Evolutionary conservation across 2,113 vertebrate species (phyloP), one percentile per base, ranked within the genome.

Genomic region (Isichthys henryi): DNA sequence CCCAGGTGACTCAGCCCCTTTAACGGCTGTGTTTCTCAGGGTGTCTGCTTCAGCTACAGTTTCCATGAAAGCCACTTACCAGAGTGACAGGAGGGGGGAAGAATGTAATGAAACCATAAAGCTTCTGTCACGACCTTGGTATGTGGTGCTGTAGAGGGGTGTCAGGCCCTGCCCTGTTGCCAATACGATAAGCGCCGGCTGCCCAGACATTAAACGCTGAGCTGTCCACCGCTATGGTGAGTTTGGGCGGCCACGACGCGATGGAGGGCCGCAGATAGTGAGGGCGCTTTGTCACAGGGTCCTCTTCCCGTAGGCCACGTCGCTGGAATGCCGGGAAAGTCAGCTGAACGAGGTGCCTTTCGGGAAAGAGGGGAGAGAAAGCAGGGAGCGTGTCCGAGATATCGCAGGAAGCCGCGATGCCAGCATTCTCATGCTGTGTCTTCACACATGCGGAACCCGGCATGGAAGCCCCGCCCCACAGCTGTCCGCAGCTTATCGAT

Each of bases 401-500:
- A 5, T 8, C 1, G 3, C 7, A 48, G 21, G n/a, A n/a, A 50
- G 50, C 50, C 19, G 43, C 9, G 7, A n/a, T 3, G 45, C 45
- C 23, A 3, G 3, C 39, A 2, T 70, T 66, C 15, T 45, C 87
- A 23, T 1, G 19, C 53, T 1, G 15, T 1, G 21, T 88, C 39
- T 13, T 70, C 45, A 17, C 85, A 11, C 31, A 35, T 11, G 27
- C 17, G 11, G 52, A 19, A 5, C 17, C 50, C 52, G 7, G 0
- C 9, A 1, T 6, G 6, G 23, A 6, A 39, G 13, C 11, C 15
- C 15, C 2, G 5, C 15, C n/a, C 49, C 48, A 92, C 94, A 95
- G 94, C 95, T 95, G 94, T 95, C 94, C 91, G 92, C 93, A 92
- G 93, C 93, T 93, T 58, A 90, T 94, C 94, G 93, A 95, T 96